A percentile compares a stretch with the other conserved stretches of the same genome.
Evolutionary conservation across 2,888 invertebrate genomes (phyloP).

Genomic region (Brachynemurus nebulosus): DNA sequence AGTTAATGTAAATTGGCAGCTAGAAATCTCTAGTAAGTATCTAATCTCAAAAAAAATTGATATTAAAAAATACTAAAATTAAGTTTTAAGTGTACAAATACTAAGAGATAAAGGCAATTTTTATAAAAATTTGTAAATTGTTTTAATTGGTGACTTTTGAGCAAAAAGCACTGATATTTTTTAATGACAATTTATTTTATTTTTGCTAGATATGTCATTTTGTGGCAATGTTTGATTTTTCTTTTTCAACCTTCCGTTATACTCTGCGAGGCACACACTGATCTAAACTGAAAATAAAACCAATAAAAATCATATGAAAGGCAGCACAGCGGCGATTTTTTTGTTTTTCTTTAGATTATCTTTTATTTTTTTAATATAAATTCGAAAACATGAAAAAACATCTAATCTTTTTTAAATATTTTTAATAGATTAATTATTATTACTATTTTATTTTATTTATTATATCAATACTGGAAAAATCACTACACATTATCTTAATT

Average conservation of each 20-base stretch:
- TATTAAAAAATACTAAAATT: slow-evolving; percentile 1
- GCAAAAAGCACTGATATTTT: slow-evolving; percentile 1
- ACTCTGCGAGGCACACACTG: slow-evolving; percentile 9
- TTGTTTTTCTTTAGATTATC: not conserved
- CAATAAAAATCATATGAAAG: slow-evolving; percentile 16
- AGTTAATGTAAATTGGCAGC: slow-evolving; percentile 1
- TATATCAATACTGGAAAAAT: slow-evolving; percentile 4
- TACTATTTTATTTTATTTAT: not conserved
- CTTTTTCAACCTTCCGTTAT: too few relatives aligned
- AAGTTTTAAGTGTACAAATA: not conserved
- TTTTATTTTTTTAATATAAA: not conserved
- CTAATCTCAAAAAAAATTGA: too few relatives aligned
- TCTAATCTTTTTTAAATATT: not conserved
- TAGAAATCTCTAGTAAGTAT: too few relatives aligned
- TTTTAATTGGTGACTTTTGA: not conserved
- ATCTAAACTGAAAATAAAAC: too few relatives aligned
- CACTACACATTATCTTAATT: slow-evolving; percentile 1
- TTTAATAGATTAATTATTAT: not conserved
- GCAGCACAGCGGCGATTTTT: slow-evolving; percentile 24
- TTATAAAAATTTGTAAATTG: too few relatives aligned
- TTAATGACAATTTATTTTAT: too few relatives aligned
- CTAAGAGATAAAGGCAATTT: too few relatives aligned
- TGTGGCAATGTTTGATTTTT: too few relatives aligned
- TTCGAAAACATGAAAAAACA: slow-evolving; percentile 3
- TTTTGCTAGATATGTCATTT: not conserved